These are phyloP conservation scores for Danio jaintianensis DNA, from an alignment of 2,797 vertebrate genomes.

Conservation along the genomic window DNA sequence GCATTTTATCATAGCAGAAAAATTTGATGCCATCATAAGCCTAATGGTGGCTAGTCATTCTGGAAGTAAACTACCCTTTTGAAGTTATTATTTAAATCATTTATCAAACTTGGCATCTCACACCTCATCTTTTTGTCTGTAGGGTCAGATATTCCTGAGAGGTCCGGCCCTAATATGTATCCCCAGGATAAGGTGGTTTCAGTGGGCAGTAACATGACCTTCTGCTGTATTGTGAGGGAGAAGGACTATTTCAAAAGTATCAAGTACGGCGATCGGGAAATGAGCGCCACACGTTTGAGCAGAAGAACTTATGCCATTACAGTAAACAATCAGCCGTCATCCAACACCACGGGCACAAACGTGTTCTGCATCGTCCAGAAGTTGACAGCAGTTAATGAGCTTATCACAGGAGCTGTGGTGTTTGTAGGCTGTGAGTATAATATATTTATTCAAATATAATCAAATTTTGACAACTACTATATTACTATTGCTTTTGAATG, in stretches of 20 bases:
- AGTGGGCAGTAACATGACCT: slow-evolving; percentile 72
- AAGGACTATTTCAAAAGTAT: slow-evolving; percentile 58
- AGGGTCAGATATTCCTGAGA: slow-evolving; percentile 73
- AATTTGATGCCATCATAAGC: too few relatives aligned
- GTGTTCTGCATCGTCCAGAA: slow-evolving; percentile 35
- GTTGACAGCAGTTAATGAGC: accelerated
- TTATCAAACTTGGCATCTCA: not conserved
- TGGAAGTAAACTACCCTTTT: too few relatives aligned
- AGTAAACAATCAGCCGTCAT: slow-evolving; percentile 47
- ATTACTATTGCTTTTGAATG: too few relatives aligned
- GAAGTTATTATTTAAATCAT: not conserved
- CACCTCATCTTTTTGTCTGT: not conserved
- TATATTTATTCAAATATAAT: too few relatives aligned
- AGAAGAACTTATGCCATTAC: slow-evolving; percentile 70
- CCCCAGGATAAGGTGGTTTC: slow-evolving; percentile 69
- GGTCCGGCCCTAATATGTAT: slow-evolving; percentile 45
- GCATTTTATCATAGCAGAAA: too few relatives aligned
- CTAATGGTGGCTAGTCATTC: too few relatives aligned
- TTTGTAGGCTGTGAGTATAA: slow-evolving; percentile 80
- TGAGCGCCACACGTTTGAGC: slow-evolving; percentile 69
- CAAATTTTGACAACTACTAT: too few relatives aligned
- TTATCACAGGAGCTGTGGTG: slow-evolving; percentile 65
- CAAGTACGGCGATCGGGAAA: accelerated
- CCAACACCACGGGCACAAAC: slow-evolving; percentile 61
- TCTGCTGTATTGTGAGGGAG: slow-evolving; percentile 79